Evolutionary conservation across 2,797 vertebrate genomes (phyloP), one percentile per base, ranked within the genome.

Genomic region (Florisuga fusca): DNA sequence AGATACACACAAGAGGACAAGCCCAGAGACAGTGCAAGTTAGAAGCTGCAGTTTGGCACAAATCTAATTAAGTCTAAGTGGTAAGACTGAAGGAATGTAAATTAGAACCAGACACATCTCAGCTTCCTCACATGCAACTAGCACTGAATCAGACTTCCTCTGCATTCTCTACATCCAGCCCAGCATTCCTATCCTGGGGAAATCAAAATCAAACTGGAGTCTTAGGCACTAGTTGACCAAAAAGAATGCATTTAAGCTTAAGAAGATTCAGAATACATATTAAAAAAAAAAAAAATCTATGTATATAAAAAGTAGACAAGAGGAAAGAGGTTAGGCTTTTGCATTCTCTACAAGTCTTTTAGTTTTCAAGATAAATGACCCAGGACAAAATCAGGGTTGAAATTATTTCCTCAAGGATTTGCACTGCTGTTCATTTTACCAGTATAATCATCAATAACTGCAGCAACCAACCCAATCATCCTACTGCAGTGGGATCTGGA

Each of bases 21-120:
- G 51, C 78, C 81, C 15, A 6, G 48, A 95, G 59, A 83, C 64
- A 64, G 55, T 22, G 25, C 22, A 57, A 83, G 64, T 38, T 33
- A n/a, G 79, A 53, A 87, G 89, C 46, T 83, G 89, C 76, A 80
- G 78, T 95, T 81, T 74, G 87, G 78, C 87, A 89, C 48, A 96
- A 92, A 96, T 88, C 84, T 84, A 86, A 97, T 93, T 81, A 97
- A 80, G 23, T n/a, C 57, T 78, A 83, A 95, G 76, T 59, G 76
- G 87, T 46, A 94, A 84, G 71, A 93, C 79, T 86, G 81, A 81
- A 94, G 73, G 89, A 94, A 87, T 84, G 71, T 82, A 96, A 94
- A 97, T 93, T 80, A 94, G 87, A 93, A 94, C 48, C 92, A 95
- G 95, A 93, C 9, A 73, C 66, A 7, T n/a, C 80, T 69, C 93